Evolutionary conservation across 2,888 invertebrate species (phyloP), one percentile per base, ranked within the genome.

Genomic region (Diaprepes abbreviatus): DNA sequence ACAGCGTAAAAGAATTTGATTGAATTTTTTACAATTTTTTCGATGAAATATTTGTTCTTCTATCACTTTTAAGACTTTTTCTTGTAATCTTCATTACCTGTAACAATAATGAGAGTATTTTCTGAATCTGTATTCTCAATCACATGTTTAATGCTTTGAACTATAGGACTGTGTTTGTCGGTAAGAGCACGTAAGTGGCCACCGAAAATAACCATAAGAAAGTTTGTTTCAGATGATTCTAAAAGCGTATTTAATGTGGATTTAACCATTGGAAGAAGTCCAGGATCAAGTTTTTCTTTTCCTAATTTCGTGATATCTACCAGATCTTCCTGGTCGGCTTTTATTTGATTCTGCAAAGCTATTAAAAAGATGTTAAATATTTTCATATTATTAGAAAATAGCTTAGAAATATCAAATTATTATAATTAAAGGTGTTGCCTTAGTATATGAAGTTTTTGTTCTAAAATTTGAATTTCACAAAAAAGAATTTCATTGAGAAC

Each of bases 121-220:
- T 75, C 59, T 9, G 76, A 69, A 48, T 80, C 76, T 0, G 80
- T 79, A 38, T 73, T 77, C 68, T 82, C 82, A 0, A 74, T 71
- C 0, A 82, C 75, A 60, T 80, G 76, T 66, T 81, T 81, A 3
- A 82, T 68, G 57, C 79, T 78, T 73, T 81, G 81, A 12, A 80
- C 72, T 21, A 82, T 58, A 6, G 78, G 74, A 35, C 80, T 80
- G 40, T 79, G 75, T 3, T 74, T 66, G 35, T 81, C 75, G 12
- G 69, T 19, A 28, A 81, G 9, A 1, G 60, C 38, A 40, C 36
- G 48, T 4, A 72, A 48, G 45, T 72, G 72, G 5, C 72, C 72
- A 14, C 72, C 82, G 28, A 80, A 74, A 14, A 82, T 71, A 0
- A 80, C 74, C 76, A 82, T 75, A 0, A 82, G 73, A 67, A 77